Evolutionary conservation across 2,888 invertebrate genomes (phyloP), one percentile per base, ranked within the genome.

Genomic region (Electrophaes corylata): DNA sequence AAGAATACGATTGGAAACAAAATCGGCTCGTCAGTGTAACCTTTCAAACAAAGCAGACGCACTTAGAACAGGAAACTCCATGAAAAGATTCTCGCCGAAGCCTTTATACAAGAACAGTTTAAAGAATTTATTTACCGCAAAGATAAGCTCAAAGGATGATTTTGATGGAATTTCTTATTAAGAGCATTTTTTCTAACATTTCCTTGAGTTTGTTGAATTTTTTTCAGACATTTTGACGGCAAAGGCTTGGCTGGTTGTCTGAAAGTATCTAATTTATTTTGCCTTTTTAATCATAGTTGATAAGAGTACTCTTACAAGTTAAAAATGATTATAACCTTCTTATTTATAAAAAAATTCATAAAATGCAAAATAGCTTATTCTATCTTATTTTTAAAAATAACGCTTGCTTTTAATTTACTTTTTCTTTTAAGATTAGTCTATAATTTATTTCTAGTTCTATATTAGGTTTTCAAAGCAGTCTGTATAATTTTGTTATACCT

Each of bases 81-180:
- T 59, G 62, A 64, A 69, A 65, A 62, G 59, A 57, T 60, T 61
- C 55, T 23, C 54, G 52, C 57, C 51, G 50, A 60, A 64, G 63
- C 56, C 54, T 67, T 57, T 60, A 59, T 57, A 43, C 33, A 55
- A 43, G 43, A 60, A 49, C 51, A 66, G 62, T 72, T 67, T 64
- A 69, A 72, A 73, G 74, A 77, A 76, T 80, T 78, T 79, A 70
- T 75, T 79, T 76, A 75, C 78, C 73, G 57, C 72, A 69, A 70
- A 71, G 71, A 75, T 73, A 72, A 72, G 67, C 64, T 70, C 63
- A 61, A 64, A 69, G 63, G 57, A 56, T 58, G 57, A 62, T 59
- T 62, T 57, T 37, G 49, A 54, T 57, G 62, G 52, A 51, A 60
- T 64, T 68, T 61, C 57, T 56, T 57, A 60, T 64, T 66, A 65